These are phyloP conservation scores for Acanthosepion pharaonis DNA, from an alignment of 2,888 invertebrate species.

Conservation along the genomic window DNA sequence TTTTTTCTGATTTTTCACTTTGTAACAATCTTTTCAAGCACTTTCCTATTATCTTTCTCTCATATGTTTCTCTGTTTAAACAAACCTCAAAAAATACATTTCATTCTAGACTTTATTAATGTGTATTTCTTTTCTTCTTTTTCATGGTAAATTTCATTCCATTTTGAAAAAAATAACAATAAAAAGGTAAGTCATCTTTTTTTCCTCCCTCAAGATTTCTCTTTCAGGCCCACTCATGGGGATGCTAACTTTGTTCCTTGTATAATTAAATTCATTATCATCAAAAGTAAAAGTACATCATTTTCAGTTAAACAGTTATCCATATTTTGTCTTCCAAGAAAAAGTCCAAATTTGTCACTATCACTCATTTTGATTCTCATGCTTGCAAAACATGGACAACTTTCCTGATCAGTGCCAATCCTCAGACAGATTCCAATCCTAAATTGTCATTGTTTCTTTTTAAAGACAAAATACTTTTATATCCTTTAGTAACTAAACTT, in stretches of 20 bases:
- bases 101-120: neutral
- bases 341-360: neutral
- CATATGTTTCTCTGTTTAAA: too few species aligned
- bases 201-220: neutral
- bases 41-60: too few species aligned
- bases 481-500: neutral
- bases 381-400: neutral
- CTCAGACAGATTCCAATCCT: neutral
- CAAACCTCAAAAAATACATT: too few species aligned
- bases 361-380: neutral
- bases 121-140: slow-evolving; percentile 5
- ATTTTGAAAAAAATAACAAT: neutral
- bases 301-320: too few species aligned
- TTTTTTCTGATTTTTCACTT: too few species aligned
- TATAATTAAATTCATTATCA: neutral
- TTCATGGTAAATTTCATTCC: slow-evolving; percentile 11
- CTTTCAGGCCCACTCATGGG: neutral
- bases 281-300: neutral
- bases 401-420: neutral
- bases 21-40: too few species aligned
- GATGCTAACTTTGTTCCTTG: neutral
- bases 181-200: slow-evolving; percentile 14
- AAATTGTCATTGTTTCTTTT: neutral
- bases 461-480: neutral
- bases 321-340: neutral